Evolutionary conservation across 2,797 vertebrate species (phyloP).

Genomic region (Manis pentadactyla): DNA sequence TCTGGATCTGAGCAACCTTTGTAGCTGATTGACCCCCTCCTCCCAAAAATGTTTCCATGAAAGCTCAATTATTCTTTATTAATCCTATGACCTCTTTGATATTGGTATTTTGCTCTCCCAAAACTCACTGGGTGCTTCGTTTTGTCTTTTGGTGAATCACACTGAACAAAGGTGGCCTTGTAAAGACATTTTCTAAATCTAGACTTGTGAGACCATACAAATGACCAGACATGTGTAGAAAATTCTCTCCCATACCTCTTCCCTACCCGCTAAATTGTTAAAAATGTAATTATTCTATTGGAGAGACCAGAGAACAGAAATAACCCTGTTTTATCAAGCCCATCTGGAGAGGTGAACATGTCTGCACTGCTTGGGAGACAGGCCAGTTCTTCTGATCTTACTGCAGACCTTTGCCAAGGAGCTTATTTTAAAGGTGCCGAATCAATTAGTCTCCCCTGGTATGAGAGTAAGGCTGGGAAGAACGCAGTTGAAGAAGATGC

Average conservation of each 20-base stretch:
- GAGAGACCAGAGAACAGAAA: conserved; percentile 56
- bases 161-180: conserved; percentile 55
- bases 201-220: conserved; percentile 1
- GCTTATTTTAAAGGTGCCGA: conserved; percentile 73
- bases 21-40: background rate
- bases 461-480: conserved; percentile 65
- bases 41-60: background rate
- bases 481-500: conserved; percentile 58
- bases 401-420: conserved; percentile 64
- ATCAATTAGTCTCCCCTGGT: conserved; percentile 68
- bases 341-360: conserved; percentile 51
- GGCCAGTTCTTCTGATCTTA: conserved; percentile 67
- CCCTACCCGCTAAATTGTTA: background rate
- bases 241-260: conserved; percentile 20
- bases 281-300: conserved; percentile 59
- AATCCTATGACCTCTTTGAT: conserved; percentile 6
- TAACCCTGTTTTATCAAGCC: conserved; percentile 43
- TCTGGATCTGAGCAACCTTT: background rate
- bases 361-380: conserved; percentile 5
- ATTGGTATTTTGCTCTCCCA: conserved; percentile 30
- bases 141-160: conserved; percentile 57
- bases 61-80: background rate
- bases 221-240: conserved; percentile 28
- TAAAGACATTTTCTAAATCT: conserved; percentile 50
- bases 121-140: conserved; percentile 16